Base-by-base conservation (phyloP, 2,113 vertebrate species). In the Myanophis thanlyinensis region DNA sequence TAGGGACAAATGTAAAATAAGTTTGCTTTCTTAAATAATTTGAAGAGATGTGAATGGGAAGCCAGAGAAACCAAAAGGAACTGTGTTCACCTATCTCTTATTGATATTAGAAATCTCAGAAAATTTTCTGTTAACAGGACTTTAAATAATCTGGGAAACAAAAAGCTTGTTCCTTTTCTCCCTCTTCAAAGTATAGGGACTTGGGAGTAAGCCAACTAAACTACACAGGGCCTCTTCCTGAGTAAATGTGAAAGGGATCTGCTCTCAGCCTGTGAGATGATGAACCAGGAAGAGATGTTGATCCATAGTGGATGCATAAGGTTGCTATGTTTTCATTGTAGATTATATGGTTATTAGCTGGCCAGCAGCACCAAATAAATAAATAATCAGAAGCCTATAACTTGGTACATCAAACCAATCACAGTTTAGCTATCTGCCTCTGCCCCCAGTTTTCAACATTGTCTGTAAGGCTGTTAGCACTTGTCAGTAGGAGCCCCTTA, bases 111-210 rank as follows among this genome's bases (percentile, higher is more conserved):
- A 90, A 44, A 93, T 97, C 92, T 94, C 96, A 53, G 89, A 95
- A 93, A 88, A 27, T 56, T 95, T 89, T 96, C 93, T 93, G 90
- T 96, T 97, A 95, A 94, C 86, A 94, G 96, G 97, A 96, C 95
- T 95, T 96, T 94, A 89, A 93, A 47, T 92, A 89, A 35, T 95
- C 59, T 92, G 47, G 47, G 84, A 44, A 85, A 11, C 62, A 89
- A 48, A n/a, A 53, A 44, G 3, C n/a, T 12, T 91, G n/a, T 59
- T 56, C 15, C 8, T 56, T 59, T 47, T 22, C 12, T 7, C 56
- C 7, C 91, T 62, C 35, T 62, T 94, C 90, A 62, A 91, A 91
- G 18, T 47, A 46, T 40, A 54, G 25, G 9, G 15, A 27, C 40
- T 56, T 85, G 46, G 30, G 30, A 89, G 12, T 49, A 49, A 85